Conservation (phyloP, 2,113 vertebrate genomes). For the Anhinga rufa region DNA sequence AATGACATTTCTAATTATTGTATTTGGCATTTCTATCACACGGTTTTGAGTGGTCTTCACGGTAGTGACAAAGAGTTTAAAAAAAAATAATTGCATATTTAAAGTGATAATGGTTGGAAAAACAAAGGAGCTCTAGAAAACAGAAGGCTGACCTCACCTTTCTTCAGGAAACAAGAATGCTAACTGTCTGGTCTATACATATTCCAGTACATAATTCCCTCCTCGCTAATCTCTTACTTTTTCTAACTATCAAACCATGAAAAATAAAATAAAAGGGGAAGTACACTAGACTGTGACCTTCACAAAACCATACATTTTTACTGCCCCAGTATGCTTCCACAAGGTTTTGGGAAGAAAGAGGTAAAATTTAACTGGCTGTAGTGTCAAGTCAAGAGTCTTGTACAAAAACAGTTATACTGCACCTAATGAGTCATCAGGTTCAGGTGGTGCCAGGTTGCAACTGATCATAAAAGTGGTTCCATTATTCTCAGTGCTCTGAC, state of each 20-base stretch:
- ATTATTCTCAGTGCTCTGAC: neutral
- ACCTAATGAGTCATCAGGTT: neutral
- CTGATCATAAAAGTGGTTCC: slow-evolving; percentile 5
- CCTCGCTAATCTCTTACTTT: neutral
- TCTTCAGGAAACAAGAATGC: neutral
- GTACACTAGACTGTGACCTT: neutral
- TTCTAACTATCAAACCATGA: neutral
- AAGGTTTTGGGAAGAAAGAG: neutral
- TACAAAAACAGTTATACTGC: neutral
- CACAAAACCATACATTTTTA: neutral
- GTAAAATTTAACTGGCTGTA: neutral
- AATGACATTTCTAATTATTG: neutral
- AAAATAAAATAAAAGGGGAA: neutral
- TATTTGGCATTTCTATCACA: neutral
- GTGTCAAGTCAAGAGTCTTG: neutral
- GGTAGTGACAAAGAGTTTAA: neutral
- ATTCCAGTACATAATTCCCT: neutral
- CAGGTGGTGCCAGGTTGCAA: neutral
- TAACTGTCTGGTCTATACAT: neutral
- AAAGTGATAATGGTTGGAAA: neutral
- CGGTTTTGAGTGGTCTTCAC: neutral
- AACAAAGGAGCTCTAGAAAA: neutral
- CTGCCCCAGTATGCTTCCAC: neutral
- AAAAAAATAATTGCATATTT: neutral
- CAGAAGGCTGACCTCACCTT: neutral